Base-by-base conservation (phyloP, 2,113 vertebrate species). In the Sapayoa aenigma region DNA sequence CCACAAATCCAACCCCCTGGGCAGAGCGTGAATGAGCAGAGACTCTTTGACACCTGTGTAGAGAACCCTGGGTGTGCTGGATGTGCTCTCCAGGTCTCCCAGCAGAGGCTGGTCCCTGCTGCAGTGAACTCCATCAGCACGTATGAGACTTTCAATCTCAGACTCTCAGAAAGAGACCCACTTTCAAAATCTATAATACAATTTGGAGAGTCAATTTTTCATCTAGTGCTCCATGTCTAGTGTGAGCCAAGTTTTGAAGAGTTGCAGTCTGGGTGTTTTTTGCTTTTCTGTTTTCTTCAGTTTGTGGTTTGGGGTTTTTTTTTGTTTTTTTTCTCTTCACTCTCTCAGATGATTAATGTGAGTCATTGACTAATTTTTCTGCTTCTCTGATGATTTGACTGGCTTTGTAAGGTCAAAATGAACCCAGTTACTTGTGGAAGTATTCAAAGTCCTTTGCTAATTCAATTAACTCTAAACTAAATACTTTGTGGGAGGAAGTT, bases 151-250 rank as follows among this genome's bases (percentile, higher is more conserved):
- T 77, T 88, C 67, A 87, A 84, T 86, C 55, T 76, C 62, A 81
- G 84, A 49, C 37, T 78, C 62, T 88, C 55, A 81, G 86, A 96
- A 95, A 79, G 56, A 77, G 82, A 94, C 89, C 47, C 65, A 82
- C 91, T 82, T 79, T 89, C 69, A 90, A 83, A 90, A 96, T 92
- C 87, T 94, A 65, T 88, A 76, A 78, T 93, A 91, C 58, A 90
- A 76, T 92, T 71, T 82, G 89, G 73, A 91, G 80, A 95, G 92
- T 93, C 94, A 95, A 41, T 95, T 95, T 95, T 92, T 97, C 93
- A 94, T 95, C 89, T 85, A n/a, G 20, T 67, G 59, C 63, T 90
- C 67, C 35, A 30, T 1, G 42, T 56, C 52, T 89, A 5, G 53
- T 75, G n/a, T 3, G 49, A 94, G 95, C 93, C 65, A 95, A 87